Base-by-base conservation (phyloP, 2,113 vertebrate species). In the Pseudopodoces humilis region DNA sequence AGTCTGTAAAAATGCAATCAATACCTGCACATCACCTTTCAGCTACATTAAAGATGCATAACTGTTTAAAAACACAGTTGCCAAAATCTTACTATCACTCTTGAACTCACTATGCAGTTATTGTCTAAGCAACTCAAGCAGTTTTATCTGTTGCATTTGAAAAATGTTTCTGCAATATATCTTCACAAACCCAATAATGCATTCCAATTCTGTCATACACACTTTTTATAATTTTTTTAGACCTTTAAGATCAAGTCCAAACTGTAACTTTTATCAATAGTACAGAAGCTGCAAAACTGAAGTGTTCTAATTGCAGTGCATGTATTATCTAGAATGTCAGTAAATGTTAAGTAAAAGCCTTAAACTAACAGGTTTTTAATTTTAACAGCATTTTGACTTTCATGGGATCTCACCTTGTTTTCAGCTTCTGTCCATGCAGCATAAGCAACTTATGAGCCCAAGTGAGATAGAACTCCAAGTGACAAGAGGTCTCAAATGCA, bases 381-480 rank as follows among this genome's bases (percentile, higher is more conserved):
- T 80, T 83, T 55, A 47, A 31, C 53, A 56, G 39, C 17, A 12
- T 78, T 37, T 53, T 72, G n/a, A 59, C 28, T 72, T 80, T 20
- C 19, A 33, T 2, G 10, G 12, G 37, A 46, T 30, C 58, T 67
- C 31, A 99, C 99, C 99, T 98, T 96, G 98, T 97, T 97, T 99
- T 99, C 52, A 99, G 97, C 62, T 98, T 99, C 94, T 99, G 99
- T 21, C 99, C 99, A 4, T 99, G 98, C 71, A 98, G 92, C 97
- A 98, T 98, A 18, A 99, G 99, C 89, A 99, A 86, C 25, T 94
- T 98, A 91, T 99, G 98, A 10, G 98, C 97, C 99, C 99, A 99
- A 4, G 89, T 96, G 47, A 99, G 98, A 96, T 99, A 99, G 97
- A 99, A 99, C 86, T 99, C 98, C 71, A 99, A 97, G 87, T 99